Evolutionary conservation across 2,113 vertebrate species (phyloP), one percentile per base, ranked within the genome.

Genomic region (Poecile atricapillus): DNA sequence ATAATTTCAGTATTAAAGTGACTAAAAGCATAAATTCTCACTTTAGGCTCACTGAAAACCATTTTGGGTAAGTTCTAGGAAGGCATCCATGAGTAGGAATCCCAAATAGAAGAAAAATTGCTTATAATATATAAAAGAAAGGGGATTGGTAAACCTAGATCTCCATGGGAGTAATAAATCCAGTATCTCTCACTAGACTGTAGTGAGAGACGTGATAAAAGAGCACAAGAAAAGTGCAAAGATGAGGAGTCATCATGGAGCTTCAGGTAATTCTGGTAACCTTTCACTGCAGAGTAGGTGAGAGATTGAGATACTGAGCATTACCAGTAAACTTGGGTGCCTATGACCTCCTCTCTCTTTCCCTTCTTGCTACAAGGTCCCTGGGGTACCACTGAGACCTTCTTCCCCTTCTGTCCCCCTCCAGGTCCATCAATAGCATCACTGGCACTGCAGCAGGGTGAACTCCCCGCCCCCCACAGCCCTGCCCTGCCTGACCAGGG

Each of bases 401-500:
- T 2, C 7, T 64, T 27, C 11, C 28, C 50, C 24, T 30, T 60
- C 46, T 52, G n/a, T 9, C 2, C 27, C 17, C 5, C 12, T n/a
- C 15, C 53, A 55, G 13, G 15, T 46, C 43, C 31, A 44, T 13
- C 28, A 62, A 21, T 19, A 17, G 4, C 5, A 39, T 7, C 18
- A 18, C 21, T 21, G 37, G 62, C 8, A 2, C 15, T 31, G 41
- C 27, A 52, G 58, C 17, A 83, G 22, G 11, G 10, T 0, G 0
- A 71, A 44, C 1, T 6, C 28, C 28, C 8, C 1, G 1, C 7
- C 87, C 10, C n/a, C 12, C 68, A 47, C 20, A 47, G 21, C 41
- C 28, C 14, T 85, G 41, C 8, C 33, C 63, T 56, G 25, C 14
- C 43, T 27, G 11, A 11, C 39, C 55, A 59, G 31, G 50, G 39